Conservation (phyloP, 2,113 vertebrate species). For the Pollimyrus isidori region DNA sequence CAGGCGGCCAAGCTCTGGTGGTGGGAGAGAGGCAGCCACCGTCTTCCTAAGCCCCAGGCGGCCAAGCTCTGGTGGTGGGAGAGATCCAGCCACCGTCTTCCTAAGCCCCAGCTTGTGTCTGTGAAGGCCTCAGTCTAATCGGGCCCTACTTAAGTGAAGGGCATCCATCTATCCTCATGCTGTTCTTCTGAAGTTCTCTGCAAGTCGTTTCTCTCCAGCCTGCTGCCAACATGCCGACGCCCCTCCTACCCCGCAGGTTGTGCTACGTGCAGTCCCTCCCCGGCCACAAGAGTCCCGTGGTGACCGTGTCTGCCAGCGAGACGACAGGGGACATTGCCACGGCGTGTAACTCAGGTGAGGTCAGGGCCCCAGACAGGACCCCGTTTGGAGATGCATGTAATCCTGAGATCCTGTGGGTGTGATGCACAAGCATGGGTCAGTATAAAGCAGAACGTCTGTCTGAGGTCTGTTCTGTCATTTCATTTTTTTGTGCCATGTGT, state of each 20-base stretch:
- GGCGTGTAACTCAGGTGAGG: constrained; percentile 88
- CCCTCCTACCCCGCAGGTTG: constrained; percentile 57
- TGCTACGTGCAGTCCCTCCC: constrained; percentile 95
- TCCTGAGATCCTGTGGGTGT: neutral
- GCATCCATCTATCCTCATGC: neutral
- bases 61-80: neutral
- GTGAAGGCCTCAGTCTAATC: neutral
- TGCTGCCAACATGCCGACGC: neutral
- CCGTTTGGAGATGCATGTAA: neutral
- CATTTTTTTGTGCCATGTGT: neutral
- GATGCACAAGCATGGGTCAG: neutral
- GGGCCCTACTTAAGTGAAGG: neutral
- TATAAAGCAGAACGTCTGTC: neutral
- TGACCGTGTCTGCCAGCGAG: constrained; percentile 90
- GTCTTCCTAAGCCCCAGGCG: neutral
- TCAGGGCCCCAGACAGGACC: neutral
- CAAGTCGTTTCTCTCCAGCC: neutral
- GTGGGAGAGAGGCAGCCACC: neutral
- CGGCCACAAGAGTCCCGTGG: constrained; percentile 95
- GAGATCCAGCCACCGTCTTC: neutral
- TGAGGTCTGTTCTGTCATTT: neutral
- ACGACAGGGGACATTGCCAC: constrained; percentile 94
- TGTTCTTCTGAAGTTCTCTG: neutral
- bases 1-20: neutral
- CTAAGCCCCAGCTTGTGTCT: neutral